Evolutionary conservation across 1,140 invertebrate species (phyloP), one percentile per base, ranked within the genome.

Genomic region (Drosophila littoralis): DNA sequence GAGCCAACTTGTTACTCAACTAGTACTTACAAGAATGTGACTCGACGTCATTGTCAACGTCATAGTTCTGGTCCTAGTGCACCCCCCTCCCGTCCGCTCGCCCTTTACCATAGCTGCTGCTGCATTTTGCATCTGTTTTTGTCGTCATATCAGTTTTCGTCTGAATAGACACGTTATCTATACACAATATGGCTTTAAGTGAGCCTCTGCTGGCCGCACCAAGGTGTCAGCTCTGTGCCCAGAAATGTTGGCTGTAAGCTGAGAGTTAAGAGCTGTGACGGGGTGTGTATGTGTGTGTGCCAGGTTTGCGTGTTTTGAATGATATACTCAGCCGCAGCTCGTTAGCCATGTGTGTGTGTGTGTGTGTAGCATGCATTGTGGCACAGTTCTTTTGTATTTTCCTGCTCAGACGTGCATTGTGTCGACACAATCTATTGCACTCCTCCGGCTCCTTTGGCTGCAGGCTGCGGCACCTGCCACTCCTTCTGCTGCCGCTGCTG

Each of bases 91-190:
- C 12, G 2, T 22, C 45, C n/a, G 9, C 40, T 13, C 40, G 7
- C 43, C 13, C 22, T 8, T 8, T 2, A 13, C 4, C 40, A 13
- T 22, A 42, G 17, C 45, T 71, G 51, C 42, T 51, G 45, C 15
- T 48, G 66, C 28, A 32, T 61, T 60, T 66, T 78, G 69, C 64
- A 71, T 67, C 79, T 78, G 75, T 64, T 79, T 72, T 75, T 82
- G 75, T 63, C 76, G 59, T 75, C 77, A 79, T 89, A 88, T 88
- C 84, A 78, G 85, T 81, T 89, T 68, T 81, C 77, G 84, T 73
- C 85, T 88, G 84, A 88, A 88, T 88, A 89, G 77, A 89, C 85
- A 88, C 70, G 84, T 89, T 88, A 88, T 88, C 85, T 89, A 69
- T 81, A 81, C 81, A 89, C 80, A 88, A 89, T 84, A 78, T 75